Percentiles rank a stretch among this genome's conserved stretches.
phyloP scores from a whole-genome alignment of 2,797 vertebrate species.

The Merluccius polli region DNA sequence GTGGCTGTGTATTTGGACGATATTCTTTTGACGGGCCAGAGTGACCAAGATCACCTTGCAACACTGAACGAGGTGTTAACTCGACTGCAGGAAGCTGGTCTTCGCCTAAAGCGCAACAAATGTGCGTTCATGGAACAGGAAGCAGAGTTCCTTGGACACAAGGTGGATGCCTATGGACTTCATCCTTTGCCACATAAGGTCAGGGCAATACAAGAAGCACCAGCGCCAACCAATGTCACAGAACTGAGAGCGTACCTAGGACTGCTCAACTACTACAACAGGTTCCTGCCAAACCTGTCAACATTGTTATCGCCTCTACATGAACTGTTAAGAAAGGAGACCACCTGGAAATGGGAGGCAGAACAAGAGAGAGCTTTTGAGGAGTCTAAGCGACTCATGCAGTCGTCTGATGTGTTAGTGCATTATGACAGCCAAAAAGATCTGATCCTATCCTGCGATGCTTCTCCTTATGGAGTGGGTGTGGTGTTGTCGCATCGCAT shows the following conservation, averaged over 20 bases:
- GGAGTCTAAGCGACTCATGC: conserved; percentile 3
- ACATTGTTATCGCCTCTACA: not conserved
- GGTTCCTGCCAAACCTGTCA: not conserved
- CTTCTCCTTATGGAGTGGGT: too few relatives aligned
- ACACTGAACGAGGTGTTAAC: not conserved
- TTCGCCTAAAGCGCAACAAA: too few relatives aligned
- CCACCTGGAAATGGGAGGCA: not conserved
- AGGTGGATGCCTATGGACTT: not conserved
- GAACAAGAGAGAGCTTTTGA: not conserved
- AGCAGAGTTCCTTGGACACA: not conserved
- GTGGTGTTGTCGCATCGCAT: too few relatives aligned
- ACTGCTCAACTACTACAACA: not conserved
- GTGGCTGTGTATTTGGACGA: not conserved
- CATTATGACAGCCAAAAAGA: too few relatives aligned
- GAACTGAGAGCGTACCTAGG: not conserved
- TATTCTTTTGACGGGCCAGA: not conserved
- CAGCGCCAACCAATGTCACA: not conserved
- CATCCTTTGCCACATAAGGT: not conserved
- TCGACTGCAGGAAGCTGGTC: not conserved
- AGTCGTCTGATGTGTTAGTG: too few relatives aligned
- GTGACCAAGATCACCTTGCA: not conserved
- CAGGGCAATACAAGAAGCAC: not conserved
- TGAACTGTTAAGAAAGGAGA: not conserved
- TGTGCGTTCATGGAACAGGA: not conserved
- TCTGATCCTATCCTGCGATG: too few relatives aligned